phyloP scores from a whole-genome alignment of 2,888 invertebrate species.

The Polydrusus pterygomalis region DNA sequence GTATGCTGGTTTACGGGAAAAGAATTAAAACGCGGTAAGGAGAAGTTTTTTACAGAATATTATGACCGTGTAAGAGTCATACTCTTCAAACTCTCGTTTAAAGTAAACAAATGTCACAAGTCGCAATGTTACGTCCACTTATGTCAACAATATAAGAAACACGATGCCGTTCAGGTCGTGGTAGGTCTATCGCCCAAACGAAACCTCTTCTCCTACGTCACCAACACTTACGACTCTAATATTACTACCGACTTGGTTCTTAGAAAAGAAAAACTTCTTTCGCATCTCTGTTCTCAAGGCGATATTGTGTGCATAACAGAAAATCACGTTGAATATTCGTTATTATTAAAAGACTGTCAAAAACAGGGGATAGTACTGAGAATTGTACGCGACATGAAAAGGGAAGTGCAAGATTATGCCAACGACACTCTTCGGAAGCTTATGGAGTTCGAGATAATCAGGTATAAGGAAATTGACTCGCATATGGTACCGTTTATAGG shows the following conservation, averaged over 20 bases:
- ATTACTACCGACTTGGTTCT: not conserved
- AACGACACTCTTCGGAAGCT: not conserved
- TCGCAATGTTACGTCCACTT: not conserved
- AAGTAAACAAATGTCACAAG: conserved; percentile 3
- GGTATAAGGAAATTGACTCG: not conserved
- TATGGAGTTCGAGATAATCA: not conserved
- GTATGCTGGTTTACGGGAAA: conserved; percentile 9
- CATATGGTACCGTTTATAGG: conserved; percentile 3
- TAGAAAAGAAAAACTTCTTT: not conserved
- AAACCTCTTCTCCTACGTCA: not conserved
- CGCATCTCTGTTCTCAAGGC: not conserved
- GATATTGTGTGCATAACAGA: not conserved
- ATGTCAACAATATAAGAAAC: conserved; percentile 4
- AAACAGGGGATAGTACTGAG: not conserved
- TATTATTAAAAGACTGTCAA: not conserved
- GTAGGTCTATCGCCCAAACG: not conserved
- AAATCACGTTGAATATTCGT: not conserved
- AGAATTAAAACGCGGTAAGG: not conserved
- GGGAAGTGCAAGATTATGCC: not conserved
- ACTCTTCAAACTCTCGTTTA: not conserved
- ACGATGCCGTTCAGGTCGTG: not conserved
- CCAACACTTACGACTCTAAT: not conserved
- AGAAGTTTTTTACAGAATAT: not conserved
- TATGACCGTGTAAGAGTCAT: conserved; percentile 1
- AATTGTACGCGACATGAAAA: not conserved